Evolutionary conservation across 35 echinoderm and acorn worm species (phyloP).

Genomic region (Heliocidaris tuberculata): DNA sequence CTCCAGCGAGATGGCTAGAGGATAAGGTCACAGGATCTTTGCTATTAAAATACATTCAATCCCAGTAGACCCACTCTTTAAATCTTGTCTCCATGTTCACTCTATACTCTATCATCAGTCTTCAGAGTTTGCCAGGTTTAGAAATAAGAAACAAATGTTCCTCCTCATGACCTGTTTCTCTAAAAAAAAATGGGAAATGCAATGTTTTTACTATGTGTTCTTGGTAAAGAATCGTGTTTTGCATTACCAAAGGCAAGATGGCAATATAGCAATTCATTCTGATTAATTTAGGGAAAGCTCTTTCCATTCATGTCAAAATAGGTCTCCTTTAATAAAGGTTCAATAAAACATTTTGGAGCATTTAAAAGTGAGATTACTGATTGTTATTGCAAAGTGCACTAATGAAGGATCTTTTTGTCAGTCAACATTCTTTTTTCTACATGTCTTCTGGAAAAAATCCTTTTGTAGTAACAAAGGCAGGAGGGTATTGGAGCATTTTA

Average conservation of each 20-base stretch:
- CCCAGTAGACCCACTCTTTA: background rate
- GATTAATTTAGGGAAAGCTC: background rate
- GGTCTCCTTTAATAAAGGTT: no score
- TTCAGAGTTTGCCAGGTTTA: background rate
- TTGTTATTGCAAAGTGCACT: no score
- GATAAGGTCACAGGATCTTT: constrained; percentile 3
- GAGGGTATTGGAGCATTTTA: no score
- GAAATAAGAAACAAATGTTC: constrained; percentile 3
- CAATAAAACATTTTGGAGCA: no score
- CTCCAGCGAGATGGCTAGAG: background rate
- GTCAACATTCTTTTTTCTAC: no score
- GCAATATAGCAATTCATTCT: background rate
- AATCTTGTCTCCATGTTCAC: background rate
- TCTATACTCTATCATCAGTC: background rate
- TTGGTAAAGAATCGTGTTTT: background rate
- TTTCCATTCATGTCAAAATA: background rate
- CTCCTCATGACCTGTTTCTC: background rate
- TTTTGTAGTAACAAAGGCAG: no score
- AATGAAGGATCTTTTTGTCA: no score
- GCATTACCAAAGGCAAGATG: background rate
- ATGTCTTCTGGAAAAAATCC: no score
- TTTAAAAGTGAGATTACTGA: no score
- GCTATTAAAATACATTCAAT: background rate
- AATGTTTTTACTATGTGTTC: background rate
- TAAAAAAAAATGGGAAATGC: background rate